Conservation (phyloP, 2,797 vertebrate species). For the Orestias chungarensis region DNA sequence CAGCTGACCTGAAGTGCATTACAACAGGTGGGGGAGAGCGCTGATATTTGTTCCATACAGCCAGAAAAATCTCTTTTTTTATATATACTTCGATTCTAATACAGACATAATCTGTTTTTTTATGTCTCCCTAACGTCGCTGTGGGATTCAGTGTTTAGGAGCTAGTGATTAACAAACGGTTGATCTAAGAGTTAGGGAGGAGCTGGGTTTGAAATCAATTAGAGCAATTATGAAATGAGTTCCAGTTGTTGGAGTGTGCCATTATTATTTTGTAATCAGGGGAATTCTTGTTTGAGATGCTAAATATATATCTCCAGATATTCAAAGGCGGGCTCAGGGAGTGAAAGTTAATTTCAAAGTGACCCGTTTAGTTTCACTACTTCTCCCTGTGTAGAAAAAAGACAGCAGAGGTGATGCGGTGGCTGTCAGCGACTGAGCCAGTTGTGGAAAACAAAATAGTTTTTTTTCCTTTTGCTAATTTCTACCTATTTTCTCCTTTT, state of each 20-base stretch:
- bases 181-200: conserved; percentile 78
- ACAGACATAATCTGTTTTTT: conserved; percentile 70
- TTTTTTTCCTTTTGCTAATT: conserved; percentile 44
- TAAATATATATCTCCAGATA: conserved; percentile 68
- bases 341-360: conserved; percentile 72
- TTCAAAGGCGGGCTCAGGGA: conserved; percentile 52
- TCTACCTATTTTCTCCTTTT: conserved; percentile 39
- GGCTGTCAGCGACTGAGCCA: conserved; percentile 21
- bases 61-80: not conserved
- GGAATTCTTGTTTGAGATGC: conserved; percentile 70
- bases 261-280: conserved; percentile 81
- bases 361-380: conserved; percentile 57
- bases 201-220: conserved; percentile 82
- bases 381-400: conserved; percentile 17
- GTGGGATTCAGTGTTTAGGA: conserved; percentile 66
- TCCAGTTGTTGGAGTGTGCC: conserved; percentile 77
- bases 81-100: conserved; percentile 8
- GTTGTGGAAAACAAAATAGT: conserved; percentile 45
- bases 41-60: not conserved
- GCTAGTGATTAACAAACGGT: conserved; percentile 77
- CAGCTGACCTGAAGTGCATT: not conserved
- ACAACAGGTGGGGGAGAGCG: not conserved
- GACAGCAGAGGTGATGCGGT: conserved; percentile 15
- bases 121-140: conserved; percentile 74
- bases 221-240: conserved; percentile 73